A percentile compares a stretch with the other conserved stretches of the same genome.
Evolutionary conservation across 2,797 vertebrate species (phyloP).

Genomic region (Labroides dimidiatus): DNA sequence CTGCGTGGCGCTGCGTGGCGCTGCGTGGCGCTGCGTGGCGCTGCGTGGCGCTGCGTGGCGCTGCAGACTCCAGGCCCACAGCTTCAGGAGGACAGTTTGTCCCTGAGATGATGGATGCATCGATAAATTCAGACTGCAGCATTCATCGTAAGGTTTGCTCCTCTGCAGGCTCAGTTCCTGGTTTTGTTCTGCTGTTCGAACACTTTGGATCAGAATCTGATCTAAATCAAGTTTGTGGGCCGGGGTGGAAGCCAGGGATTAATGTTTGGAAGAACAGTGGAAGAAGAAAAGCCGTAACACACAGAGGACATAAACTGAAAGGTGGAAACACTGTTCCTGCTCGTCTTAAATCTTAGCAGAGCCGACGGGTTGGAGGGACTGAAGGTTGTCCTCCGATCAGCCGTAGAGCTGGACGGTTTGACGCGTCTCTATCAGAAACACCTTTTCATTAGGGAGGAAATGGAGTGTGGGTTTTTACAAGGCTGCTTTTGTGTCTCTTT

Average conservation of each 20-base stretch:
- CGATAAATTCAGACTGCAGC: too few relatives aligned
- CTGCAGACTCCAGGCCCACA: too few relatives aligned
- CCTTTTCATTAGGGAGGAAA: slow-evolving; percentile 42
- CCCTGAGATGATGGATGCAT: too few relatives aligned
- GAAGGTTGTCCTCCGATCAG: background rate
- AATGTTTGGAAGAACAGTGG: background rate
- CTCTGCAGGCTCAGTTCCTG: too few relatives aligned
- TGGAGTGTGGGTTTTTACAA: slow-evolving; percentile 36
- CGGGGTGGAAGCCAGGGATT: background rate
- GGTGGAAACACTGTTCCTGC: background rate
- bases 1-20: too few relatives aligned
- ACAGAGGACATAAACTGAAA: slow-evolving; percentile 10
- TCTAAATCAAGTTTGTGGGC: slow-evolving; percentile 1
- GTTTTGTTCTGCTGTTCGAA: background rate
- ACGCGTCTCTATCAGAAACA: slow-evolving; percentile 36
- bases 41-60: too few relatives aligned
- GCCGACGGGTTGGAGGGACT: background rate
- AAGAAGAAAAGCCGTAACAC: slow-evolving; percentile 12
- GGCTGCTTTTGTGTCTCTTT: slow-evolving; percentile 37
- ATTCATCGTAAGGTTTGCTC: too few relatives aligned
- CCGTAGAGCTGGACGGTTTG: background rate
- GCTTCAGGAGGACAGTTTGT: too few relatives aligned
- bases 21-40: too few relatives aligned
- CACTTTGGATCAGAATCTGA: slow-evolving; percentile 1
- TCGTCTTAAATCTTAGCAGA: background rate